A percentile compares a stretch with the other conserved stretches of the same genome.
phyloP scores from a whole-genome alignment of 2,888 invertebrate genomes.

The Nemotelus pantherinus region DNA sequence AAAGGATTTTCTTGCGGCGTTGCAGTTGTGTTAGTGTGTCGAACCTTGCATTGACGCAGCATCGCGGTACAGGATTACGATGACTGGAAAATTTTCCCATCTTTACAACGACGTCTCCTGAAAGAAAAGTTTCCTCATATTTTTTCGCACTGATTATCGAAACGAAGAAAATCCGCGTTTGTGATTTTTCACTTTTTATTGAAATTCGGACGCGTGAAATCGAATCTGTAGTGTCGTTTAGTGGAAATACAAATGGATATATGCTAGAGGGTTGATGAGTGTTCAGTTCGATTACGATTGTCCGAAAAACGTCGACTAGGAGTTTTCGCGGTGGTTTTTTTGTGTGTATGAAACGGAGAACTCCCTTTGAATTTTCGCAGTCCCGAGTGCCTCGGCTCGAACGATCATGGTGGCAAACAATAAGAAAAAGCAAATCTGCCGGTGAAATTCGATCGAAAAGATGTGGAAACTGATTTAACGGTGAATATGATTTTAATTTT shows the following conservation, averaged over 20 bases:
- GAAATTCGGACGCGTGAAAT: conserved; percentile 12
- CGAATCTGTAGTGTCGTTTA: not conserved
- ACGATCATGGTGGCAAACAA: conserved; percentile 32
- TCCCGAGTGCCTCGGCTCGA: conserved; percentile 21
- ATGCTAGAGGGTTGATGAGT: conserved; percentile 3
- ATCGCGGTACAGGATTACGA: conserved; percentile 42
- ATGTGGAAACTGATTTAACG: conserved; percentile 21
- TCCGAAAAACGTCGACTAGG: not conserved
- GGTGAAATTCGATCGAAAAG: conserved; percentile 10
- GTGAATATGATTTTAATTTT: conserved; percentile 9
- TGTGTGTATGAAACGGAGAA: conserved; percentile 8
- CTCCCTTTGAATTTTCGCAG: conserved; percentile 20
- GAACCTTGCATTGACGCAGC: conserved; percentile 40
- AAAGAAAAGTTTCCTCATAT: conserved; percentile 35
- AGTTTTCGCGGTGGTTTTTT: conserved; percentile 16
- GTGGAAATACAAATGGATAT: conserved; percentile 1
- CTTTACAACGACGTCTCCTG: conserved; percentile 26
- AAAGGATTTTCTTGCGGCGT: conserved; percentile 37
- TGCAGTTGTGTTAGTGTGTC: conserved; percentile 20
- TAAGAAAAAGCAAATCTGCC: conserved; percentile 11
- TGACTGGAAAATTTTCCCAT: conserved; percentile 41
- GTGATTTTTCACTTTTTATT: conserved; percentile 30
- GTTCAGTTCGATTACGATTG: conserved; percentile 4
- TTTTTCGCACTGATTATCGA: conserved; percentile 37
- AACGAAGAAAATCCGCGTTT: conserved; percentile 31